Evolutionary conservation across 1,140 invertebrate genomes (phyloP).

Genomic region (Drosophila sproati): DNA sequence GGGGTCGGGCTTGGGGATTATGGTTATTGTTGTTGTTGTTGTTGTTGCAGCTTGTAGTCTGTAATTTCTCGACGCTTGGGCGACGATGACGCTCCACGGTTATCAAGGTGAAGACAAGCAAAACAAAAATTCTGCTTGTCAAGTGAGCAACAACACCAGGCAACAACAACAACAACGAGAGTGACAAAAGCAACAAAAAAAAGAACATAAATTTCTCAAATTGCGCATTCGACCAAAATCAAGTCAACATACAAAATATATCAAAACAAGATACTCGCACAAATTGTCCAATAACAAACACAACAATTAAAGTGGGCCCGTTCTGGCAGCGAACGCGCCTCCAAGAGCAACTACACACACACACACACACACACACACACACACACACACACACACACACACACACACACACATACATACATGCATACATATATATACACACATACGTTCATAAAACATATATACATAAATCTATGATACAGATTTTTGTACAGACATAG

Average conservation of each 20-base stretch:
- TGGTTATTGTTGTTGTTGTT: background rate
- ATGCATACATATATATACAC: background rate
- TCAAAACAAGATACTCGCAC: no score
- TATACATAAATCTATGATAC: no score
- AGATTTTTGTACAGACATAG: no score
- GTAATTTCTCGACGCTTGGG: constrained; percentile 1
- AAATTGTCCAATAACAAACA: constrained; percentile 3
- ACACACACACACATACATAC: constrained; percentile 23
- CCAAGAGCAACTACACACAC: constrained; percentile 48
- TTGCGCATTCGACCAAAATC: constrained; percentile 67
- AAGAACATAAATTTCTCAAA: constrained; percentile 21
- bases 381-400: constrained; percentile 15
- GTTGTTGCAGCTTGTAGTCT: background rate
- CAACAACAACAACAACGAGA: constrained; percentile 23
- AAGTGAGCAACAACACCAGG: constrained; percentile 43
- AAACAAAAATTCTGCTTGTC: constrained; percentile 62
- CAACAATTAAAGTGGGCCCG: constrained; percentile 56
- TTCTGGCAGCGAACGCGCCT: constrained; percentile 62
- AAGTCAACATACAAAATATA: constrained; percentile 19
- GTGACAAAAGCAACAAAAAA: constrained; percentile 9
- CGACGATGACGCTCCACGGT: constrained; percentile 55
- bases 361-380: constrained; percentile 21
- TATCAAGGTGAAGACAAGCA: constrained; percentile 70
- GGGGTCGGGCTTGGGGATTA: background rate
- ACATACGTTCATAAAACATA: no score